phyloP scores from a whole-genome alignment of 2,888 invertebrate genomes.

The Trisateles emortualis region DNA sequence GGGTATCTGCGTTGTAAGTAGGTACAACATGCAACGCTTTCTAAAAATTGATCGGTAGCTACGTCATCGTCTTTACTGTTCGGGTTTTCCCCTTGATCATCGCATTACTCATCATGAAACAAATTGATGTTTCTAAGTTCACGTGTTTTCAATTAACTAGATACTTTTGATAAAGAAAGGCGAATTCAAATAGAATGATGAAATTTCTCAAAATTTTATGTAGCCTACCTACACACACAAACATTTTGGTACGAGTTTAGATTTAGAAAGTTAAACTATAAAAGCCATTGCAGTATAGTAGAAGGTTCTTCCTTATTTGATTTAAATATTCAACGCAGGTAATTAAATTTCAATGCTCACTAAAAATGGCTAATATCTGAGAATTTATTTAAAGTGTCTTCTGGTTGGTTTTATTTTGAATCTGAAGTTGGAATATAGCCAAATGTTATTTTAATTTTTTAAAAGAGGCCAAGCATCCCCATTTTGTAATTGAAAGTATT shows the following conservation, averaged over 20 bases:
- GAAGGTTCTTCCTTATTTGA: no score
- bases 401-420: background rate
- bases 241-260: no score
- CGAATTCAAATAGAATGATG: no score
- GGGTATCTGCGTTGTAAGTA: background rate
- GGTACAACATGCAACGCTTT: background rate
- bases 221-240: no score
- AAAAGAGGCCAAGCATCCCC: background rate
- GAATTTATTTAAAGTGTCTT: background rate
- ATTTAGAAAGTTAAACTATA: no score
- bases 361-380: no score
- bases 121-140: background rate
- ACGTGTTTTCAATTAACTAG: no score
- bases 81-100: background rate
- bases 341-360: no score
- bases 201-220: no score
- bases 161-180: no score
- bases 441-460: slow-evolving; percentile 1
- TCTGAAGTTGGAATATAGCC: background rate
- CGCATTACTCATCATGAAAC: background rate
- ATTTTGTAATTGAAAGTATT: background rate
- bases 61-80: background rate
- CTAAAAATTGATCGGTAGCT: background rate
- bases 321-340: no score
- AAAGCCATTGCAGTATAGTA: no score